phyloP scores from a whole-genome alignment of 2,888 invertebrate genomes.

The Gandaritis pyraliata region DNA sequence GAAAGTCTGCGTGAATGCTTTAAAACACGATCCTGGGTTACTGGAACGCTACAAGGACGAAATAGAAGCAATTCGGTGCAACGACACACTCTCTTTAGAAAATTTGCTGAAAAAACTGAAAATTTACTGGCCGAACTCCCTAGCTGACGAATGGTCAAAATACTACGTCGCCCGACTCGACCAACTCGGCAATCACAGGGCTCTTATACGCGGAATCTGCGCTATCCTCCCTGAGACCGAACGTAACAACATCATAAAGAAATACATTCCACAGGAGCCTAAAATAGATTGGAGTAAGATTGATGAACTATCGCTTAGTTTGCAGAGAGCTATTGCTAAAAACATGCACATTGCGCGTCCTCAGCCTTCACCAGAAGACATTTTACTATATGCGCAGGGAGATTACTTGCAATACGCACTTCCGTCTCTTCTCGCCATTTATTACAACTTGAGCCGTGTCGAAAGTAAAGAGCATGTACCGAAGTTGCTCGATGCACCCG shows the following conservation, averaged over 20 bases:
- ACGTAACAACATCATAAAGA: constrained; percentile 53
- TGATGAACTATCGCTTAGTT: constrained; percentile 56
- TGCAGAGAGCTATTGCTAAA: constrained; percentile 64
- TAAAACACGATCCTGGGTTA: constrained; percentile 66
- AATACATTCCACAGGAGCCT: constrained; percentile 58
- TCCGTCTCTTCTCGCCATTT: constrained; percentile 64
- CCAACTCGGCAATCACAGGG: constrained; percentile 51
- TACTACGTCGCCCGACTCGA: constrained; percentile 51
- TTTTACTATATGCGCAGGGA: constrained; percentile 65
- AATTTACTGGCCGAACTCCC: constrained; percentile 61
- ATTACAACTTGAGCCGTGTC: constrained; percentile 57
- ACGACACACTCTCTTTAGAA: constrained; percentile 50
- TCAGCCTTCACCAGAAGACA: constrained; percentile 56
- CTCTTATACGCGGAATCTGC: constrained; percentile 58
- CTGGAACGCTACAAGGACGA: constrained; percentile 50
- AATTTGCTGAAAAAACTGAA: constrained; percentile 59
- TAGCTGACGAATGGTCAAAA: constrained; percentile 54
- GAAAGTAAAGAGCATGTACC: constrained; percentile 52
- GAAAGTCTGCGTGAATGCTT: constrained; percentile 61
- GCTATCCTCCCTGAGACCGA: constrained; percentile 51
- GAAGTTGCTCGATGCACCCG: constrained; percentile 58
- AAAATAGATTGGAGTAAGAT: constrained; percentile 62
- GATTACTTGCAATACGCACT: constrained; percentile 67
- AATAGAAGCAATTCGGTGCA: constrained; percentile 48
- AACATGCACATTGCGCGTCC: constrained; percentile 70